A percentile compares a stretch with the other conserved stretches of the same genome.
Conservation (phyloP, 1,140 invertebrate species). For the Pissodes strobi region DNA sequence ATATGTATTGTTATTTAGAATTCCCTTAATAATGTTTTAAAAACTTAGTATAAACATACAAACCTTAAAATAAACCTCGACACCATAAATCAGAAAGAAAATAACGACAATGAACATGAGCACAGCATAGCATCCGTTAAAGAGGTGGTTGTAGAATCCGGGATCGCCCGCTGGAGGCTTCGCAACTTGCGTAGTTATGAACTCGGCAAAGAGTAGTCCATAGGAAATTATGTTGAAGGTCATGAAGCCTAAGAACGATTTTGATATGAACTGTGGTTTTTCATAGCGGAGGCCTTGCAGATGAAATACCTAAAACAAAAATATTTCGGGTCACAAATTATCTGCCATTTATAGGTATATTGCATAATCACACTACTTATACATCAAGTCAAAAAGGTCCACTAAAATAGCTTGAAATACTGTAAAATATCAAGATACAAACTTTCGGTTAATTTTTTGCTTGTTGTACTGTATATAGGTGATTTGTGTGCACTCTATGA, state of each 20-base stretch:
- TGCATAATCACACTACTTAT: too few species aligned
- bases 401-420: background rate
- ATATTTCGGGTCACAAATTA: background rate
- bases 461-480: too few species aligned
- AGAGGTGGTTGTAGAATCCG: constrained; percentile 80
- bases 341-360: too few species aligned
- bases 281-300: constrained; percentile 84
- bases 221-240: constrained; percentile 88
- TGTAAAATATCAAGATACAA: too few species aligned
- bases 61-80: constrained; percentile 94
- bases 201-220: constrained; percentile 81
- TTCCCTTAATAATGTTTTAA: too few species aligned
- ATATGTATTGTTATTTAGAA: too few species aligned
- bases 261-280: constrained; percentile 86
- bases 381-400: too few species aligned
- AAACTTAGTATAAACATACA: background rate
- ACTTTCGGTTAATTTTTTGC: too few species aligned
- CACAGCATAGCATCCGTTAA: constrained; percentile 90
- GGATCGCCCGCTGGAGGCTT: constrained; percentile 66
- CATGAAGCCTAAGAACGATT: constrained; percentile 90
- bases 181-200: constrained; percentile 70
- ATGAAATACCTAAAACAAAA: constrained; percentile 76
- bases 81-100: constrained; percentile 93
- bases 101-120: constrained; percentile 88
- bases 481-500: too few species aligned